Percentiles rank a stretch among this genome's conserved stretches.
These are phyloP conservation scores for Tetragonula clypearis DNA, from an alignment of 1,140 invertebrate species.

Conservation along the genomic window DNA sequence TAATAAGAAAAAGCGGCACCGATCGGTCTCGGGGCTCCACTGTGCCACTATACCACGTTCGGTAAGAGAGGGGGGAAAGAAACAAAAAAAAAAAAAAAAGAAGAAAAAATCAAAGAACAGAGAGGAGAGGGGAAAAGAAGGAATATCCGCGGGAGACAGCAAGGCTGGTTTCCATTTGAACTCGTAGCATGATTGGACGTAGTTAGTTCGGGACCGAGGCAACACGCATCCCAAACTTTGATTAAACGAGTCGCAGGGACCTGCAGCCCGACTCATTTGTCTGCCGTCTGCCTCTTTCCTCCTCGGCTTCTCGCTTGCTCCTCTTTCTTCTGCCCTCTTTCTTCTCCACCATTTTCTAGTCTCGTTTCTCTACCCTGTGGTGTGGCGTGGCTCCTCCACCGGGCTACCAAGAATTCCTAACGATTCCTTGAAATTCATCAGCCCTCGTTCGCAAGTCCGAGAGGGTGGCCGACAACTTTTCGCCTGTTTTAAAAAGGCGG, in stretches of 20 bases:
- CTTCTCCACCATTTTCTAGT: neutral
- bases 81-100: no score
- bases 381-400: conserved; percentile 25
- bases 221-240: conserved; percentile 79
- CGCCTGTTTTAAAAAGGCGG: conserved; percentile 22
- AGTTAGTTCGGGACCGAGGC: conserved; percentile 74
- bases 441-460: neutral
- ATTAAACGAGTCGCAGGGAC: conserved; percentile 78
- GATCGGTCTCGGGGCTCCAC: neutral
- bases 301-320: conserved; percentile 22
- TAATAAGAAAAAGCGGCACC: neutral
- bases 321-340: conserved; percentile 17
- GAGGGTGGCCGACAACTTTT: conserved; percentile 45
- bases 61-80: neutral
- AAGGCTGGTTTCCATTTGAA: conserved; percentile 48
- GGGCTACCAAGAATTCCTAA: conserved; percentile 61
- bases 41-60: neutral
- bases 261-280: conserved; percentile 76
- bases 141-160: conserved; percentile 20
- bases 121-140: neutral
- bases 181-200: conserved; percentile 77
- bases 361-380: neutral
- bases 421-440: conserved; percentile 58
- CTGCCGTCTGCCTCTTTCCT: conserved; percentile 70
- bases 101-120: neutral